Evolutionary conservation across 2,888 invertebrate genomes (phyloP), one percentile per base, ranked within the genome.

Genomic region (Ochropacha duplaris): DNA sequence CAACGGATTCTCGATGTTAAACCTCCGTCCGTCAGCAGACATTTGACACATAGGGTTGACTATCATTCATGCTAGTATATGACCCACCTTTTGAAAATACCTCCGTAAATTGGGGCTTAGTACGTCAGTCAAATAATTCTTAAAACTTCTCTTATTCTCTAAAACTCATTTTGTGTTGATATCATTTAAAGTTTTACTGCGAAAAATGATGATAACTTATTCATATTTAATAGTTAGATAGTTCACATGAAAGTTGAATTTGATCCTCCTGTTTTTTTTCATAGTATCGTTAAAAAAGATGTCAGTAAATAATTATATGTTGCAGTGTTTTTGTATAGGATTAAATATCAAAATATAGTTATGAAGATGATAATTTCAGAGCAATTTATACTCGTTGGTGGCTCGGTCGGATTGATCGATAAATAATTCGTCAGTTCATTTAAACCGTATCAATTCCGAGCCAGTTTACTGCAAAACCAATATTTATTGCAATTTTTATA

Each of bases 401-500:
- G 63, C 66, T 68, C 66, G 60, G 58, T 65, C 44, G 44, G 16
- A 63, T 69, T 72, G 71, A 71, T 76, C 76, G 79, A 44, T 22
- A 31, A 31, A 76, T 78, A 75, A 78, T 71, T 71, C 66, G 72
- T 64, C 72, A 74, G 77, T 78, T 76, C 75, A 76, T 83, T 83
- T 79, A 76, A 78, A 77, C 66, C 71, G 66, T 72, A 79, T 82
- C 76, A 76, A 84, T 84, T 80, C 76, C 62, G 71, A 66, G 70
- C 62, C 73, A 63, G 65, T 74, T 72, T 60, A 66, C 65, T 65
- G 66, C 73, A 74, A 78, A 76, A 69, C 78, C 67, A 64, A 78
- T 83, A 74, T 81, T 84, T 81, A 81, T 77, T 73, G 71, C 70
- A 74, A 69, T 74, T 77, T 82, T 76, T 76, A 68, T 69, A 68